Evolutionary conservation across 2,888 invertebrate species (phyloP), one percentile per base, ranked within the genome.

Genomic region (Zaprionus bogoriensis): DNA sequence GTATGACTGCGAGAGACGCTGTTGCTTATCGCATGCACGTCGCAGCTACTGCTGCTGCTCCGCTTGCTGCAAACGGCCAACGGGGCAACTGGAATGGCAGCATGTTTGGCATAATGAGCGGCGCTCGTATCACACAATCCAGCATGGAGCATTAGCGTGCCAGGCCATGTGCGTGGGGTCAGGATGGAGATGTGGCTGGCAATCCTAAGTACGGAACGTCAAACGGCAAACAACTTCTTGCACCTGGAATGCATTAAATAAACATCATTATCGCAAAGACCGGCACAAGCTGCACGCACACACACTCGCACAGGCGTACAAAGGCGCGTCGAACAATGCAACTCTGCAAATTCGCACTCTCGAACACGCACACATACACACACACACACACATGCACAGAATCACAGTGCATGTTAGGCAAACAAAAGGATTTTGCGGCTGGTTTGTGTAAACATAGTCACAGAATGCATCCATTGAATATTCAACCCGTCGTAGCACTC

Each of bases 191-290:
- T 75, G 53, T 60, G 53, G 61, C 67, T 65, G 42, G 60, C 67
- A 83, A 82, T 82, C 65, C 80, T 50, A 66, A 60, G 66, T 60
- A 68, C 52, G 55, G 63, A 74, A 87, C 81, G 77, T 77, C 81
- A 81, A 77, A 81, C 61, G 70, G 78, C 82, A 80, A 87, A 77
- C 77, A 81, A 66, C 74, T 68, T 74, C 82, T 82, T 75, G 85
- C 87, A 87, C 85, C 82, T 82, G 87, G 70, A 87, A 83, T 83
- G 83, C 86, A 83, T 83, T 83, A 85, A 85, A 74, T 78, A 85
- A 87, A 85, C 87, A 87, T 83, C 86, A 85, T 83, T 83, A 83
- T 85, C 79, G 87, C 79, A 64, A 77, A 84, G 82, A 69, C 70
- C 60, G 57, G 57, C 46, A 69, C 64, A 76, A 66, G 66, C 41